Evolutionary conservation across 1,140 invertebrate genomes (phyloP).

Genomic region (Gryllus bimaculatus): DNA sequence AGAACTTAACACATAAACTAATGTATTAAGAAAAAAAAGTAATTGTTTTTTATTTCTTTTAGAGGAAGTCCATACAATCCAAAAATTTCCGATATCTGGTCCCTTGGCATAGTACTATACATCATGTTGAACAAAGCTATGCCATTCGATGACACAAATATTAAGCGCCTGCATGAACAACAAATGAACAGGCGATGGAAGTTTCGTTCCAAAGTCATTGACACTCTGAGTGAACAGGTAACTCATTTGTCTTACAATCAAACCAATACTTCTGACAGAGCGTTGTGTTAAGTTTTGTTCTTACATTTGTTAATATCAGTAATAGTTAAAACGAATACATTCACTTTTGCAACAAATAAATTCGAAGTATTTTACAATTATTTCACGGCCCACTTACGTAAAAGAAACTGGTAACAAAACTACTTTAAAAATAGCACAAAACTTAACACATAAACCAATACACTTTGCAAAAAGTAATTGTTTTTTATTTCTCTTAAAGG

Average conservation of each 20-base stretch:
- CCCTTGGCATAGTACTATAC: constrained; percentile 51
- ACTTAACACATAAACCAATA: neutral
- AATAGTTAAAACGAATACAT: too few relatives aligned
- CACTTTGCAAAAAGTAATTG: too few relatives aligned
- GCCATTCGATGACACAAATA: constrained; percentile 70
- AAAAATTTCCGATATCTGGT: constrained; percentile 57
- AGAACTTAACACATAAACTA: neutral
- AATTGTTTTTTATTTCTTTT: neutral
- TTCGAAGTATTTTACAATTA: too few relatives aligned
- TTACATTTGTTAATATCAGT: too few relatives aligned
- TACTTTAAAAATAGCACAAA: neutral
- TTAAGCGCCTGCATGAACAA: constrained; percentile 57
- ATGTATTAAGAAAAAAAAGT: too few relatives aligned
- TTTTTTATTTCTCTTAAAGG: constrained; percentile 31
- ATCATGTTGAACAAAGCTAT: constrained; percentile 68
- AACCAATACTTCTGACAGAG: neutral
- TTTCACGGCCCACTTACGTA: too few relatives aligned
- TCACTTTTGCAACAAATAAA: too few relatives aligned
- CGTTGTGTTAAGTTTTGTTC: too few relatives aligned
- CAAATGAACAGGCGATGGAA: constrained; percentile 55
- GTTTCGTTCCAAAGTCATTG: constrained; percentile 50
- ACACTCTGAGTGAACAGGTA: constrained; percentile 36
- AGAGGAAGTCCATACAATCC: constrained; percentile 52
- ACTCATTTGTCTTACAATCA: neutral
- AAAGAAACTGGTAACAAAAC: too few relatives aligned